These are phyloP conservation scores for Craseonycteris thonglongyai DNA, from an alignment of 2,113 vertebrate species.

Conservation along the genomic window DNA sequence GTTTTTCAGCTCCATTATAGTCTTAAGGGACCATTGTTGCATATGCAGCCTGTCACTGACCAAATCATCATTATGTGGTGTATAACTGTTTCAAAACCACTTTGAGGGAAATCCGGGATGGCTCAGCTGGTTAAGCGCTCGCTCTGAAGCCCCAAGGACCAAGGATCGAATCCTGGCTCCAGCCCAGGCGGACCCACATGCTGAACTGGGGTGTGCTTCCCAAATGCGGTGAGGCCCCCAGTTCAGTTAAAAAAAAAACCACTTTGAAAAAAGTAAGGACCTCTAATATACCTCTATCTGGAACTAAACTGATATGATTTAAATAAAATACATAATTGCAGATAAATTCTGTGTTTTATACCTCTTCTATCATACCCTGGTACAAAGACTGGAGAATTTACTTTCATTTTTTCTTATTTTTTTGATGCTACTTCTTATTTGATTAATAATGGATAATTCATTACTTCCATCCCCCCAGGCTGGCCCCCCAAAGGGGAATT, in stretches of 20 bases:
- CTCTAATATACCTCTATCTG: background rate
- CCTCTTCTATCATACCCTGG: background rate
- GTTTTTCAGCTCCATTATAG: background rate
- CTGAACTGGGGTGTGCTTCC: too few relatives aligned
- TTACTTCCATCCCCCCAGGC: constrained; percentile 63
- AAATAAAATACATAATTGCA: background rate
- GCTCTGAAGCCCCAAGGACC: too few relatives aligned
- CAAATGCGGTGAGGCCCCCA: too few relatives aligned
- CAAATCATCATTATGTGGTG: background rate
- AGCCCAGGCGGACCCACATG: too few relatives aligned
- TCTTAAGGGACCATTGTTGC: background rate
- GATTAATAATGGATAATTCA: background rate
- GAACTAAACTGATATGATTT: background rate
- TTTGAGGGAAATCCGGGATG: too few relatives aligned
- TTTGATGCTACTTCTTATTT: constrained; percentile 13
- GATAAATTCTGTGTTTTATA: background rate
- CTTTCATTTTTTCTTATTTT: constrained; percentile 12
- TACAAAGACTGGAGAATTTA: background rate
- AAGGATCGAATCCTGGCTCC: too few relatives aligned
- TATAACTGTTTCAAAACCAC: background rate
- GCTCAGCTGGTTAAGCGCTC: too few relatives aligned
- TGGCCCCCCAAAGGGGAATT: constrained; percentile 77
- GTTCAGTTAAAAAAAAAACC: too few relatives aligned
- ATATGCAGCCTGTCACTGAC: background rate
- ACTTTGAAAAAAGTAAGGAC: constrained; percentile 19